Evolutionary conservation across 2,113 vertebrate genomes (phyloP), one percentile per base, ranked within the genome.

Genomic region (Carollia perspicillata): DNA sequence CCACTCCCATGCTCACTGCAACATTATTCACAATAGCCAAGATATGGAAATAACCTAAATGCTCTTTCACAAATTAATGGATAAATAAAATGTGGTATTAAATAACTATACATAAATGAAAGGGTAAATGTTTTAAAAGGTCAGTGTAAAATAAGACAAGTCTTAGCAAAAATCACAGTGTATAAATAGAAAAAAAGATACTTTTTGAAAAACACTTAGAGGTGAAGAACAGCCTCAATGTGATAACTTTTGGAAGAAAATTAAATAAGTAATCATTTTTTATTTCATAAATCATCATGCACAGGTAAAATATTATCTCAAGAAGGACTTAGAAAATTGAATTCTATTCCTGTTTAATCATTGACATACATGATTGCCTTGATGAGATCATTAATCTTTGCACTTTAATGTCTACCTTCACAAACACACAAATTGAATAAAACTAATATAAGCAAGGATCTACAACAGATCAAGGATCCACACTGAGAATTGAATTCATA

Each of bases 341-440:
- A 75, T 92, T 92, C 18, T 92, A 58, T 68, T 87, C 16, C 35
- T 49, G 35, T 55, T 80, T 95, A 88, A 83, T 88, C 69, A 88
- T 37, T 83, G 77, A 74, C 44, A 30, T 81, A 87, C 33, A 88
- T 58, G 44, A 40, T 49, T 66, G 5, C 58, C 26, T 81, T 81
- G 37, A 83, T 81, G 68, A 49, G 13, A 68, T 68, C 30, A 83
- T 88, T 83, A 68, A 83, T 68, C 58, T 88, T 83, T 88, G 47
- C 26, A 88, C 11, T 68, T 81, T 88, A 78, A 69, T 60, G 44
- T 90, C 71, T 8, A 83, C 33, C 37, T 55, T 81, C 18, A 81
- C 72, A 91, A 5, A 72, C 37, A 72, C 8, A 68, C 23, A 78
- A 72, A 30, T 11, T 16, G 55, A 63, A 35, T 71, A 53, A 90